These are phyloP conservation scores for Agrochola circellaris DNA, from an alignment of 2,888 invertebrate species.

Conservation along the genomic window DNA sequence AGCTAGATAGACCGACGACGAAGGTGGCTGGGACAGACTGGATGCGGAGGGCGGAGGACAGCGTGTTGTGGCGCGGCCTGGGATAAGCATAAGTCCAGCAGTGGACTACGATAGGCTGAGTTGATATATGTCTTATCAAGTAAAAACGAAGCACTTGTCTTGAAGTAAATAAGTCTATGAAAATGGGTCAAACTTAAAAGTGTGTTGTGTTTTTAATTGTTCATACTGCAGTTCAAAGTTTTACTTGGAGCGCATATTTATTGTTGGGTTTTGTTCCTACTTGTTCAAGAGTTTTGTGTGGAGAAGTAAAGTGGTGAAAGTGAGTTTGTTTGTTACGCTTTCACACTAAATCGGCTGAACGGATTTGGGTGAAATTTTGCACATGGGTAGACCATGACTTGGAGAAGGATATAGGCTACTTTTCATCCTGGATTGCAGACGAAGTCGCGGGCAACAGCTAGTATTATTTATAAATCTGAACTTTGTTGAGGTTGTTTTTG, in stretches of 20 bases:
- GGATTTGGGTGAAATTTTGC: too few relatives aligned
- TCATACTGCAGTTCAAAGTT: constrained; percentile 49
- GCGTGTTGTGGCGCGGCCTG: neutral
- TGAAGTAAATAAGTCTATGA: constrained; percentile 51
- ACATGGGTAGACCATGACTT: too few relatives aligned
- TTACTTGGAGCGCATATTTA: constrained; percentile 30
- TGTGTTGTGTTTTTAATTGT: constrained; percentile 53
- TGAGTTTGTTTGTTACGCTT: too few relatives aligned
- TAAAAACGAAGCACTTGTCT: constrained; percentile 13
- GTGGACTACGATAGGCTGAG: too few relatives aligned
- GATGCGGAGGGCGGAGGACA: neutral
- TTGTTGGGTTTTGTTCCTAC: constrained; percentile 30
- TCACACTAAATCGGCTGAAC: too few relatives aligned
- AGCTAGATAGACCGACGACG: neutral
- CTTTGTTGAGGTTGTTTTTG: neutral
- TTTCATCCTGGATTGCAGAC: too few relatives aligned
- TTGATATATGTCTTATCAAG: too few relatives aligned
- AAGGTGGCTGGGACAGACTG: neutral
- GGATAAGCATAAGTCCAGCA: neutral
- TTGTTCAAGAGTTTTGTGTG: constrained; percentile 21
- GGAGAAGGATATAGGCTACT: too few relatives aligned
- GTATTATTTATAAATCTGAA: neutral
- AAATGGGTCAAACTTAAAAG: constrained; percentile 49
- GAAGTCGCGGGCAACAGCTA: too few relatives aligned
- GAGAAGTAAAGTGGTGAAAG: neutral